These are phyloP conservation scores for Drosophila tani DNA, from an alignment of 1,140 invertebrate genomes.

Conservation along the genomic window DNA sequence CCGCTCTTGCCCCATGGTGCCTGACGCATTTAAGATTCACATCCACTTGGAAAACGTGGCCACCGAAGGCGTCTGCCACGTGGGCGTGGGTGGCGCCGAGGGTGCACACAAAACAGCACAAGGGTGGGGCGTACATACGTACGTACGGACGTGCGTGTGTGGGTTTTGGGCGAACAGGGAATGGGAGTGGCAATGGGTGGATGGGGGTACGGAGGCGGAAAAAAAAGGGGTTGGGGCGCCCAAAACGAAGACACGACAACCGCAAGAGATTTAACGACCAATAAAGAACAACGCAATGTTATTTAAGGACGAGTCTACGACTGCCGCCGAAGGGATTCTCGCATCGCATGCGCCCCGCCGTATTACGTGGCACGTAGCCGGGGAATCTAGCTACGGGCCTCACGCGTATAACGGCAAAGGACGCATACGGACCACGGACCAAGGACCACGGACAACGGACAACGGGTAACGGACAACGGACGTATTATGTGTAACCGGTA, in stretches of 20 bases:
- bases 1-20: slow-evolving; percentile 14
- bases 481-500: slow-evolving; percentile 81
- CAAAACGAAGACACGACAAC: slow-evolving; percentile 73
- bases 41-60: slow-evolving; percentile 37
- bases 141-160: not conserved
- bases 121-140: slow-evolving; percentile 27
- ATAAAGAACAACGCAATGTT: slow-evolving; percentile 82
- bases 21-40: slow-evolving; percentile 40
- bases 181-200: slow-evolving; percentile 16
- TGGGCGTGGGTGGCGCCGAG: slow-evolving; percentile 10
- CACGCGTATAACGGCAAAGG: not conserved
- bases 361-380: slow-evolving; percentile 45
- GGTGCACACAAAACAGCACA: slow-evolving; percentile 28
- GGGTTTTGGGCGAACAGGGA: slow-evolving; percentile 10
- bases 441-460: slow-evolving; percentile 13
- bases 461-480: slow-evolving; percentile 42
- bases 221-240: slow-evolving; percentile 22
- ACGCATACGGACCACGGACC: not conserved
- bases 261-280: slow-evolving; percentile 83
- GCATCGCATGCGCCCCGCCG: slow-evolving; percentile 52
- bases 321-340: slow-evolving; percentile 64
- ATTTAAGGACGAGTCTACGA: slow-evolving; percentile 70
- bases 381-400: slow-evolving; percentile 10
- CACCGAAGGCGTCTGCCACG: slow-evolving; percentile 25
- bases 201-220: slow-evolving; percentile 1